Percentiles rank a stretch among this genome's conserved stretches.
phyloP scores from a whole-genome alignment of 2,888 invertebrate species.

The Escarpia spicata region DNA sequence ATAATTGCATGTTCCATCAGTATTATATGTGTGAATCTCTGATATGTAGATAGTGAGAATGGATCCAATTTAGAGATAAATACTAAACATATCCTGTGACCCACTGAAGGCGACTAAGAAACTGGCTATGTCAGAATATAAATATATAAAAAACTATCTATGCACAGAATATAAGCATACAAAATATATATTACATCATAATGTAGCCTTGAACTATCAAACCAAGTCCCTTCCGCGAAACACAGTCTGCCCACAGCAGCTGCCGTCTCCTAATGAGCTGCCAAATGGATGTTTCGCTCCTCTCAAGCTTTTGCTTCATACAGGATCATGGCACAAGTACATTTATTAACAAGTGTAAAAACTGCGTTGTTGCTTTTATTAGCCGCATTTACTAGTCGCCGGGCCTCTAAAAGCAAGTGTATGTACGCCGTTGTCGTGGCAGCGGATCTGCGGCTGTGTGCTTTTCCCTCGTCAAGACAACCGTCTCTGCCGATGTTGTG shows the following conservation, averaged over 20 bases:
- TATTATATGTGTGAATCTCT: background rate
- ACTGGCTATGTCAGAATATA: background rate
- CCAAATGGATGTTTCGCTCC: background rate
- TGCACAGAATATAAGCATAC: background rate
- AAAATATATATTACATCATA: background rate
- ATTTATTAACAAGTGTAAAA: background rate
- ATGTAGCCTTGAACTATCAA: background rate
- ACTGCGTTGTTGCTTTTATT: background rate
- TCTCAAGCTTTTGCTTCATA: background rate
- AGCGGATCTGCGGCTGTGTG: background rate
- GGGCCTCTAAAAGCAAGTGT: background rate
- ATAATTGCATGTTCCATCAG: too few species aligned
- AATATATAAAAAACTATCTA: background rate
- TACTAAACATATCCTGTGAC: background rate
- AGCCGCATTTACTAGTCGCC: background rate
- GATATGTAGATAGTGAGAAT: background rate
- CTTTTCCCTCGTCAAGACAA: background rate
- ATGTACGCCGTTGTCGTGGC: background rate
- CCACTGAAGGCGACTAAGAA: background rate
- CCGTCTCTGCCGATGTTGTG: background rate
- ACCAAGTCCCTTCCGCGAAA: background rate
- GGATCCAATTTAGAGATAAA: background rate
- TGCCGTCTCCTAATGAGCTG: background rate
- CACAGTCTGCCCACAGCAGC: background rate
- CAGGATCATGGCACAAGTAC: conserved; percentile 11